Percentiles rank a stretch among this genome's conserved stretches.
Conservation (phyloP, 2,888 invertebrate genomes). For the Dione vanillae region DNA sequence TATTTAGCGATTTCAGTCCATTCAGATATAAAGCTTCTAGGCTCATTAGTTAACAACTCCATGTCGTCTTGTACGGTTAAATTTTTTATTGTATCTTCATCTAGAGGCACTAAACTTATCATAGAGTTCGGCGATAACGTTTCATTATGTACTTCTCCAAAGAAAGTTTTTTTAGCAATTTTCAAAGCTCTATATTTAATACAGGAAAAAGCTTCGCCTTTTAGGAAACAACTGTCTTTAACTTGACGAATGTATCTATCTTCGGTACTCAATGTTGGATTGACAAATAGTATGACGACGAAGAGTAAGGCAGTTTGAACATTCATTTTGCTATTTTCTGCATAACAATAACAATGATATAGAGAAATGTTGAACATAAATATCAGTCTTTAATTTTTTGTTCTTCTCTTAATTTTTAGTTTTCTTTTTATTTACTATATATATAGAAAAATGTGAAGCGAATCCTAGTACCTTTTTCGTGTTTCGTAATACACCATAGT, state of each 20-base stretch:
- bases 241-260: constrained; percentile 74
- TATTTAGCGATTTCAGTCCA: constrained; percentile 78
- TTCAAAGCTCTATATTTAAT: constrained; percentile 77
- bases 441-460: too few species aligned
- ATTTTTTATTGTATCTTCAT: constrained; percentile 63
- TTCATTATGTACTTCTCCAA: constrained; percentile 64
- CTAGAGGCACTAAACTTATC: constrained; percentile 72
- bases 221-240: constrained; percentile 73
- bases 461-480: too few species aligned
- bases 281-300: constrained; percentile 22
- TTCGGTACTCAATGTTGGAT: constrained; percentile 52
- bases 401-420: too few species aligned
- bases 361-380: too few species aligned
- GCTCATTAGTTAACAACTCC: constrained; percentile 56
- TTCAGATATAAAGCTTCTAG: constrained; percentile 71
- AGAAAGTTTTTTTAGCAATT: constrained; percentile 72
- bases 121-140: constrained; percentile 69
- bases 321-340: constrained; percentile 41
- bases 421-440: too few species aligned
- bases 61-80: constrained; percentile 58
- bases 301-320: constrained; percentile 32
- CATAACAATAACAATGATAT: constrained; percentile 22
- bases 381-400: not conserved
- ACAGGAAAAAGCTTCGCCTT: constrained; percentile 74
- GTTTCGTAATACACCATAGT: too few species aligned